A percentile compares a stretch with the other conserved stretches of the same genome.
phyloP scores from a whole-genome alignment of 1,140 invertebrate species.

The Pomphorhynchus laevis region DNA sequence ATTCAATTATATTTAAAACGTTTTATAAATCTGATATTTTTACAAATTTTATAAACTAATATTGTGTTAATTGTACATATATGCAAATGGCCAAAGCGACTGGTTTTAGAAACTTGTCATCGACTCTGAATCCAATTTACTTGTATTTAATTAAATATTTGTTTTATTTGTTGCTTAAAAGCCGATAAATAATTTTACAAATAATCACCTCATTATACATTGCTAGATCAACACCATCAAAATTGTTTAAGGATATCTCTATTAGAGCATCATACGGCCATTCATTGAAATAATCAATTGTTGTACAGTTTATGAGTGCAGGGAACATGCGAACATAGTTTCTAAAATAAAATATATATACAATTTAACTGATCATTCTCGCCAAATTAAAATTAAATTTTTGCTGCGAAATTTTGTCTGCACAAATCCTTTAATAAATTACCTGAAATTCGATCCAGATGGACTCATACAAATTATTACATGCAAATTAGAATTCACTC shows the following conservation, averaged over 20 bases:
- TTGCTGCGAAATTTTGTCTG: neutral
- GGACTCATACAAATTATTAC: constrained; percentile 47
- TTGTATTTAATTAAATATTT: too few species aligned
- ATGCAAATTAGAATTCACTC: constrained; percentile 36
- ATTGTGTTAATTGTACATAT: too few species aligned
- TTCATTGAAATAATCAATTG: constrained; percentile 49
- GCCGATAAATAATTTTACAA: neutral
- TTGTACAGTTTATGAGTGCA: constrained; percentile 41
- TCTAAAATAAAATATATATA: constrained; percentile 23
- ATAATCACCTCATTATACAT: constrained; percentile 9
- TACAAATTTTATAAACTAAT: too few species aligned
- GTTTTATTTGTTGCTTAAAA: too few species aligned
- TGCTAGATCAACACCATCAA: constrained; percentile 13
- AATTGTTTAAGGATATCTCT: constrained; percentile 28
- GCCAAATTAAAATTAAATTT: neutral
- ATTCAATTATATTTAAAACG: too few species aligned
- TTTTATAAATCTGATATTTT: too few species aligned
- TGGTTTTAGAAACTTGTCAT: too few species aligned
- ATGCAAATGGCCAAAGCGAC: too few species aligned
- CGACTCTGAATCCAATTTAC: too few species aligned
- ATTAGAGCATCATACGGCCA: constrained; percentile 48
- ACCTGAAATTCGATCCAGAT: constrained; percentile 32
- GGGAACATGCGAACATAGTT: constrained; percentile 44
- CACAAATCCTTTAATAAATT: constrained; percentile 6
- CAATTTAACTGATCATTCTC: neutral